These are phyloP conservation scores for Triops longicaudatus DNA, from an alignment of 1,140 invertebrate genomes.

Conservation along the genomic window DNA sequence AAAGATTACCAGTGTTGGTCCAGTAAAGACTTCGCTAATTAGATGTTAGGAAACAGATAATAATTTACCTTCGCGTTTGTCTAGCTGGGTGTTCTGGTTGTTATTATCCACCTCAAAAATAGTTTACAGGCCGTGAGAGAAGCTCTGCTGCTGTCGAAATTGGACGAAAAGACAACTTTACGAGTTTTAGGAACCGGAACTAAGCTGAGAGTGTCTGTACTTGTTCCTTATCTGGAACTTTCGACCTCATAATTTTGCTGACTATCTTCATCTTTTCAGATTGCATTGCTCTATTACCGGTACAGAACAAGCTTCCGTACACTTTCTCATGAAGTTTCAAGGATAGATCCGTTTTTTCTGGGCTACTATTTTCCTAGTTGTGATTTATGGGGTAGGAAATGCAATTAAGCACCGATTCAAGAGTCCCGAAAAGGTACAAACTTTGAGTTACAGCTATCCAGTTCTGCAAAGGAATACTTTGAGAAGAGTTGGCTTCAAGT, in stretches of 20 bases:
- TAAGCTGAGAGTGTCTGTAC: neutral
- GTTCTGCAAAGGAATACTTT: neutral
- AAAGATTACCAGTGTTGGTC: too few species aligned
- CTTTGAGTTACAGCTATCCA: neutral
- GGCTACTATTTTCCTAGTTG: neutral
- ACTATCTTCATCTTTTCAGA: neutral
- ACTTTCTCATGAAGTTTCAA: neutral
- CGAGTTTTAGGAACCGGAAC: neutral
- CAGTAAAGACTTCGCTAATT: too few species aligned
- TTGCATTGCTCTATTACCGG: neutral
- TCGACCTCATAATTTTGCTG: neutral
- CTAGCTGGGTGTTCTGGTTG: too few species aligned
- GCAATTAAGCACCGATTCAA: neutral
- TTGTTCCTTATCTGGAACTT: neutral
- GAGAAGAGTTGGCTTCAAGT: neutral
- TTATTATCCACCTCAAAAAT: too few species aligned
- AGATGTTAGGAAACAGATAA: too few species aligned
- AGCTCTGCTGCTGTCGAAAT: too few species aligned
- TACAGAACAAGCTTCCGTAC: neutral
- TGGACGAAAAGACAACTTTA: neutral
- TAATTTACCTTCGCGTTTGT: too few species aligned
- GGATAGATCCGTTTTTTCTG: neutral
- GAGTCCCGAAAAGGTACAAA: neutral
- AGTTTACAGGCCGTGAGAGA: too few species aligned
- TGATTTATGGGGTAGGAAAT: neutral